Evolutionary conservation across 2,113 vertebrate species (phyloP).

Genomic region (Psammodynastes pulverulentus): DNA sequence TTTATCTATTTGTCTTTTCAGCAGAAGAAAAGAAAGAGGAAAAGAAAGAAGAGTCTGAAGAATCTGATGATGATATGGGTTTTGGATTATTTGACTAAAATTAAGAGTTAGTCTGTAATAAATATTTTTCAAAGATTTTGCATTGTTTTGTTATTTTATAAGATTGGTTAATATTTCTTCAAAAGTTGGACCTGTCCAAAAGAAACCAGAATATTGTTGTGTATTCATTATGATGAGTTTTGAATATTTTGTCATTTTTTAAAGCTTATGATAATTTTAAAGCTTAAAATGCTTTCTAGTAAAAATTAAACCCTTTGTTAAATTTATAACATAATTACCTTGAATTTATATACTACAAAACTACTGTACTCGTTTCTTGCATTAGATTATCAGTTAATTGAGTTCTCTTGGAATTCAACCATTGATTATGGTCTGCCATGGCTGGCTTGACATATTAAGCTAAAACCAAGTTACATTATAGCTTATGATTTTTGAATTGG

Average conservation of each 20-base stretch:
- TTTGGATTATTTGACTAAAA: slow-evolving; percentile 94
- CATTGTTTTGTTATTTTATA: neutral
- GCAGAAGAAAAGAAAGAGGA: slow-evolving; percentile 89
- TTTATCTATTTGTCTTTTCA: slow-evolving; percentile 22
- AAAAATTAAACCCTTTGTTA: neutral
- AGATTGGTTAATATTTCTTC: neutral
- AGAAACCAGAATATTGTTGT: neutral
- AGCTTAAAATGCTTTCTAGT: neutral
- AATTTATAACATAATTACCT: neutral
- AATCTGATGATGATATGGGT: slow-evolving; percentile 96
- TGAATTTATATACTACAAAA: neutral
- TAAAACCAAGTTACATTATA: neutral
- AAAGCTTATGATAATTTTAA: neutral
- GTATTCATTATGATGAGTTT: neutral
- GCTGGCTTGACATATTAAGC: neutral
- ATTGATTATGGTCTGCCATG: neutral
- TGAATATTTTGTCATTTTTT: neutral
- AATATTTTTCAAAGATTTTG: slow-evolving; percentile 58
- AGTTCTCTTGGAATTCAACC: neutral
- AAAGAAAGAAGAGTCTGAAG: slow-evolving; percentile 96
- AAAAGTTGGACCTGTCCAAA: neutral
- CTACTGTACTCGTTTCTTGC: neutral
- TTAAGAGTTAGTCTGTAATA: slow-evolving; percentile 58
- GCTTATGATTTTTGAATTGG: neutral
- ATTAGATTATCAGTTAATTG: neutral